A percentile compares a stretch with the other conserved stretches of the same genome.
Evolutionary conservation across 2,797 vertebrate genomes (phyloP).

Genomic region (Dermochelys coriacea): DNA sequence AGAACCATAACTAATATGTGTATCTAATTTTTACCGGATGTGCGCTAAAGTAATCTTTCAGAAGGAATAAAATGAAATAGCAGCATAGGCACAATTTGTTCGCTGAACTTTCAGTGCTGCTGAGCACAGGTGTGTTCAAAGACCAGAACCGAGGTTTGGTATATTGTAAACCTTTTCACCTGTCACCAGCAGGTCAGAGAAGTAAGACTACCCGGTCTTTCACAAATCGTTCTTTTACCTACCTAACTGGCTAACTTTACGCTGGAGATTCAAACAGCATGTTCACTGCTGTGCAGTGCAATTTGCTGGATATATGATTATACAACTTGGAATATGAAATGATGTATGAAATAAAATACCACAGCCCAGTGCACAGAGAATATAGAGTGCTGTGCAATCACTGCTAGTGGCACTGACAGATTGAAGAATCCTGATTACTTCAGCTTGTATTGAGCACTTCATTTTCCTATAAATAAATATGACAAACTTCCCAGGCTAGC

Average conservation of each 20-base stretch:
- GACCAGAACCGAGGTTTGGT: neutral
- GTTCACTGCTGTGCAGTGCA: neutral
- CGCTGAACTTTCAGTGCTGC: neutral
- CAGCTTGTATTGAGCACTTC: neutral
- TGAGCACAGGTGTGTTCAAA: constrained; percentile 11
- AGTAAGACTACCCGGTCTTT: neutral
- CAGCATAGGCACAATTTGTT: constrained; percentile 17
- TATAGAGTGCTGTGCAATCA: neutral
- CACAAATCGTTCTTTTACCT: neutral
- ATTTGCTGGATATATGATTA: constrained; percentile 43
- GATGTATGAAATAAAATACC: constrained; percentile 42
- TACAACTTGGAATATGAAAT: constrained; percentile 45
- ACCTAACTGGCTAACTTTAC: neutral
- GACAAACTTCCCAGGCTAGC: neutral
- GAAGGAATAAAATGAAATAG: constrained; percentile 66
- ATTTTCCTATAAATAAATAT: neutral
- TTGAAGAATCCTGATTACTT: neutral
- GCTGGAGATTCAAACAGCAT: neutral
- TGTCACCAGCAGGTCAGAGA: neutral
- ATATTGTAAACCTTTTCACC: constrained; percentile 7
- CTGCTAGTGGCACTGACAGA: neutral
- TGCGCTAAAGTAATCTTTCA: constrained; percentile 69
- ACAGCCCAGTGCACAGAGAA: constrained; percentile 8
- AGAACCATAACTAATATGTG: constrained; percentile 69
- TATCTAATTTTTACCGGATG: constrained; percentile 74